Evolutionary conservation across 2,113 vertebrate genomes (phyloP).

Genomic region (Emydocephalus ijimae): DNA sequence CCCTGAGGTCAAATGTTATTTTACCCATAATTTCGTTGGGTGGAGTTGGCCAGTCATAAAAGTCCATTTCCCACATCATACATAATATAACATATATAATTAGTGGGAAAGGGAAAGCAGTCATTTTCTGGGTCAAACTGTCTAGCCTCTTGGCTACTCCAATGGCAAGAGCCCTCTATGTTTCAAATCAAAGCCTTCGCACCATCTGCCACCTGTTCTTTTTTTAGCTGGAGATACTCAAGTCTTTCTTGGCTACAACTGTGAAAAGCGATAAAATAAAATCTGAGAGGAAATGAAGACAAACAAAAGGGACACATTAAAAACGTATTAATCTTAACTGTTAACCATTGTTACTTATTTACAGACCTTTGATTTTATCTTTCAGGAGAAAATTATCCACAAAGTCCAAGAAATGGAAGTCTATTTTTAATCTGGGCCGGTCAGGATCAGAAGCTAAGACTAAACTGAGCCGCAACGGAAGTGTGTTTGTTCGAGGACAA

Average conservation of each 20-base stretch:
- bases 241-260: background rate
- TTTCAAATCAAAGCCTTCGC: background rate
- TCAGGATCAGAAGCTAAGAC: slow-evolving; percentile 90
- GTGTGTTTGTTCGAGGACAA: slow-evolving; percentile 90
- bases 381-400: slow-evolving; percentile 90
- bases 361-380: slow-evolving; percentile 31
- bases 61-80: background rate
- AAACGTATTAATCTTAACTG: background rate
- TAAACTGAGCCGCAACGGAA: slow-evolving; percentile 94
- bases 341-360: background rate
- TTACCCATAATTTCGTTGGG: background rate
- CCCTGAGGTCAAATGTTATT: background rate
- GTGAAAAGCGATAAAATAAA: slow-evolving; percentile 6
- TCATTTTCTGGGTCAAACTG: background rate
- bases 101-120: background rate
- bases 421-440: slow-evolving; percentile 93
- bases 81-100: background rate
- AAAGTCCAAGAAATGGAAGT: slow-evolving; percentile 97
- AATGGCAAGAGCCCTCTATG: background rate
- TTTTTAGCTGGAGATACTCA: background rate
- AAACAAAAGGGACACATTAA: background rate
- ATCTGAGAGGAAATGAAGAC: background rate
- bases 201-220: background rate
- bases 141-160: background rate
- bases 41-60: background rate